These are phyloP conservation scores for Cheilosia variabilis DNA, from an alignment of 2,888 invertebrate species.

Conservation along the genomic window DNA sequence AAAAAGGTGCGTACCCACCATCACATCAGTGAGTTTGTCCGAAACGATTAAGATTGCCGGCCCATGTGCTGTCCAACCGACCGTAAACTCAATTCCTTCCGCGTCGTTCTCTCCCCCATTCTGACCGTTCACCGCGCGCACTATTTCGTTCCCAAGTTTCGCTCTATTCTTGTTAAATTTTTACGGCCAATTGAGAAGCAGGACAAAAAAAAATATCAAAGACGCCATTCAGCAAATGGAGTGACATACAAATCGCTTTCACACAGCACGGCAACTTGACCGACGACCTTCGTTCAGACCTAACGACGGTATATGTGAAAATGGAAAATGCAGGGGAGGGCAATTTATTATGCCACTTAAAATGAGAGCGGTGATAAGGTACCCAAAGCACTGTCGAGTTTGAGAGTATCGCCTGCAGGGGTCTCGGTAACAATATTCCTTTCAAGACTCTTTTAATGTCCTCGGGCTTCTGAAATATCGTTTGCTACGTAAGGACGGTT, in stretches of 20 bases:
- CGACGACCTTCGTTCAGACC: slow-evolving; percentile 53
- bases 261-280: slow-evolving; percentile 33
- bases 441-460: not conserved
- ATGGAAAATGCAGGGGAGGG: slow-evolving; percentile 1
- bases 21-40: slow-evolving; percentile 55
- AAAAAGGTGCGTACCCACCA: slow-evolving; percentile 57
- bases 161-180: slow-evolving; percentile 67
- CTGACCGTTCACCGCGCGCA: slow-evolving; percentile 8
- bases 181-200: slow-evolving; percentile 67
- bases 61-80: slow-evolving; percentile 55
- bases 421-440: slow-evolving; percentile 4
- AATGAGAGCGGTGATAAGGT: slow-evolving; percentile 51
- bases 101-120: slow-evolving; percentile 29
- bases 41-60: slow-evolving; percentile 57
- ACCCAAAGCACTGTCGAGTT: slow-evolving; percentile 25
- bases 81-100: slow-evolving; percentile 50
- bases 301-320: not conserved
- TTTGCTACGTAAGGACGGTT: too few species aligned
- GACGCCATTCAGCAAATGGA: slow-evolving; percentile 36
- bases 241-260: slow-evolving; percentile 65
- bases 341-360: slow-evolving; percentile 57
- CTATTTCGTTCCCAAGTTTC: slow-evolving; percentile 19
- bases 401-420: slow-evolving; percentile 17
- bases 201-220: slow-evolving; percentile 27
- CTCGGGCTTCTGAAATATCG: too few species aligned